Evolutionary conservation across 2,888 invertebrate genomes (phyloP).

Genomic region (Melanostoma mellinum): DNA sequence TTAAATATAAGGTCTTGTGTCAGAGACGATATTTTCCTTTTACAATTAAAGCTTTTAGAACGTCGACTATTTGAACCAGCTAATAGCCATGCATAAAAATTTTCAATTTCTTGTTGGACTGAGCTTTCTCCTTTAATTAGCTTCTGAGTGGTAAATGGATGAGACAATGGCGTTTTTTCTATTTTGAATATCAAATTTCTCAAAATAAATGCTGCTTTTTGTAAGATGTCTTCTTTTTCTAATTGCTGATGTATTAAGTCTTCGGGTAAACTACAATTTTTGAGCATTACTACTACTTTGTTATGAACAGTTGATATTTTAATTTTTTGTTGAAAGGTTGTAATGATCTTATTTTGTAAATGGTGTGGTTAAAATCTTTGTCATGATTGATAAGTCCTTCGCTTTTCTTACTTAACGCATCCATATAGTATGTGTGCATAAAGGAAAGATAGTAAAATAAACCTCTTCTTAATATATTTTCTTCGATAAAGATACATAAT

Average conservation of each 20-base stretch:
- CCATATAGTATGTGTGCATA: slow-evolving; percentile 3
- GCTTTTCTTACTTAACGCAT: slow-evolving; percentile 2
- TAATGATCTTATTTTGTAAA: too few species aligned
- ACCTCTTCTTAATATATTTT: too few species aligned
- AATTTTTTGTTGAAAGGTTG: background rate
- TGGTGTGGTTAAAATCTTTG: background rate
- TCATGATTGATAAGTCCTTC: background rate
- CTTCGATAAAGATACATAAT: background rate
- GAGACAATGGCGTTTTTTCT: background rate
- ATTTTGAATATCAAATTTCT: slow-evolving; percentile 8
- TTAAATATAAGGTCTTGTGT: slow-evolving; percentile 72
- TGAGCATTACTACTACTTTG: background rate
- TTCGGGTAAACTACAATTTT: background rate
- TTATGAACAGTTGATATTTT: background rate
- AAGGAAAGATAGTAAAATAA: too few species aligned
- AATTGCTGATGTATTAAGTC: slow-evolving; percentile 1
- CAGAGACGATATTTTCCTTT: slow-evolving; percentile 52
- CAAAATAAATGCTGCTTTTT: slow-evolving; percentile 14
- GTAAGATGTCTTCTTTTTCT: slow-evolving; percentile 11
- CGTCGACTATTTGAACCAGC: slow-evolving; percentile 48
- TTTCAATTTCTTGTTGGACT: slow-evolving; percentile 46
- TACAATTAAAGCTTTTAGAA: slow-evolving; percentile 33
- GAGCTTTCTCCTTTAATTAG: slow-evolving; percentile 68
- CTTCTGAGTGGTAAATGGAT: slow-evolving; percentile 18
- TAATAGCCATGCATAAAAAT: slow-evolving; percentile 57